These are phyloP conservation scores for Molossus molossus DNA, from an alignment of 2,797 vertebrate species.

Conservation along the genomic window DNA sequence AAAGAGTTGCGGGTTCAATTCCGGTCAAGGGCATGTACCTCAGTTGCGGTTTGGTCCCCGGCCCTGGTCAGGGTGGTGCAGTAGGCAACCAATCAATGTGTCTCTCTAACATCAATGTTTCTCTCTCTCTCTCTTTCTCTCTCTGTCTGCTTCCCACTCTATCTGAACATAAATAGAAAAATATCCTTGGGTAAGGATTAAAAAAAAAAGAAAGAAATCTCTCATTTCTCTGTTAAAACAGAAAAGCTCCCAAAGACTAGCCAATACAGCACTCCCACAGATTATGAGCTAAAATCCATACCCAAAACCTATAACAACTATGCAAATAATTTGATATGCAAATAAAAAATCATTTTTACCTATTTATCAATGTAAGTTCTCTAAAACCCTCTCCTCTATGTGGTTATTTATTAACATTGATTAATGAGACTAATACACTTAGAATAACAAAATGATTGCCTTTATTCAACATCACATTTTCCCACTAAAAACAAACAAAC, in stretches of 20 bases:
- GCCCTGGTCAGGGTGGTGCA: too few species aligned
- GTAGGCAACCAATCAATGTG: too few species aligned
- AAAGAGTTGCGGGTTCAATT: too few species aligned
- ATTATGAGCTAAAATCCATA: slow-evolving; percentile 15
- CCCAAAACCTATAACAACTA: slow-evolving; percentile 5
- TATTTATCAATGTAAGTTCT: slow-evolving; percentile 21
- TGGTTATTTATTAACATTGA: not conserved
- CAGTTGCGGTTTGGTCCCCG: too few species aligned
- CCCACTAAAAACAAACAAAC: slow-evolving; percentile 43
- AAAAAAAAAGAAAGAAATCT: not conserved
- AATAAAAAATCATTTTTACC: not conserved
- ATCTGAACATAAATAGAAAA: too few species aligned
- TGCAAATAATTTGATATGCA: not conserved
- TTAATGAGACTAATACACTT: not conserved
- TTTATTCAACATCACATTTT: slow-evolving; percentile 54
- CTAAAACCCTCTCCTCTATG: not conserved
- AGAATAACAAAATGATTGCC: slow-evolving; percentile 53
- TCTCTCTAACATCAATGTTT: too few species aligned
- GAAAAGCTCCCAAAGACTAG: not conserved
- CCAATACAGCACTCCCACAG: not conserved
- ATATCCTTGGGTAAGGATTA: too few species aligned
- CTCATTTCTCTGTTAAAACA: slow-evolving; percentile 34
- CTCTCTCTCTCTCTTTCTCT: too few species aligned
- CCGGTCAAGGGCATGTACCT: too few species aligned
- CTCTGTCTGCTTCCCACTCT: too few species aligned